Evolutionary conservation across 2,113 vertebrate species (phyloP).

Genomic region (Ctenomys sociabilis): DNA sequence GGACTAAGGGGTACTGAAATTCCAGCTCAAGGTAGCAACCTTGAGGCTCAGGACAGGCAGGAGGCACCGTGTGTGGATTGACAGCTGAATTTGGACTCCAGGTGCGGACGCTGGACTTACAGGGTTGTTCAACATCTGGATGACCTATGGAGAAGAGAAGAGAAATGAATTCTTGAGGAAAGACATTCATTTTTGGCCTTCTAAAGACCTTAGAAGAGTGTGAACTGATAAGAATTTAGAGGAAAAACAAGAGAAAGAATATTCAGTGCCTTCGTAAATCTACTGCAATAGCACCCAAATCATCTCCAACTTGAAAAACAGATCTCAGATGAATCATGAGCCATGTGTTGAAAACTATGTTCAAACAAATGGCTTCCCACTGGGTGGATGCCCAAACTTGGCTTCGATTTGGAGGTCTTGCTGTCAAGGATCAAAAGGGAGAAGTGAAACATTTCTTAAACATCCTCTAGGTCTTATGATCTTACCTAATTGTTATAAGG

Average conservation of each 20-base stretch:
- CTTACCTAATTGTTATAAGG: neutral
- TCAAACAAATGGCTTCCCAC: neutral
- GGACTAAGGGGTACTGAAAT: constrained; percentile 91
- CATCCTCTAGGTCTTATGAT: neutral
- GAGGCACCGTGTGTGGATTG: constrained; percentile 89
- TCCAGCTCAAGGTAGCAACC: constrained; percentile 98
- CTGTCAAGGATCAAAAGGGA: constrained; percentile 26
- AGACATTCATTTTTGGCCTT: neutral
- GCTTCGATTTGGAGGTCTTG: neutral
- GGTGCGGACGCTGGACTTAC: constrained; percentile 96
- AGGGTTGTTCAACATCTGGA: constrained; percentile 97
- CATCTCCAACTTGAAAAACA: neutral
- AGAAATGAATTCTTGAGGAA: neutral
- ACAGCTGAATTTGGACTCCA: constrained; percentile 96
- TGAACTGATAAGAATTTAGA: neutral
- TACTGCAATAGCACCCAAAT: neutral
- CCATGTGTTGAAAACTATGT: neutral
- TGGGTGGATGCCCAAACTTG: neutral
- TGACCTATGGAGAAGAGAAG: constrained; percentile 88
- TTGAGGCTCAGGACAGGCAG: constrained; percentile 92
- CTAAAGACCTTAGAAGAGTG: neutral
- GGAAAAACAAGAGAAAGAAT: neutral
- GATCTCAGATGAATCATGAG: neutral
- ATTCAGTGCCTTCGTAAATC: neutral
- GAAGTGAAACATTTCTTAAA: neutral